These are phyloP conservation scores for Serinus canaria DNA, from an alignment of 2,113 vertebrate genomes.

Conservation along the genomic window DNA sequence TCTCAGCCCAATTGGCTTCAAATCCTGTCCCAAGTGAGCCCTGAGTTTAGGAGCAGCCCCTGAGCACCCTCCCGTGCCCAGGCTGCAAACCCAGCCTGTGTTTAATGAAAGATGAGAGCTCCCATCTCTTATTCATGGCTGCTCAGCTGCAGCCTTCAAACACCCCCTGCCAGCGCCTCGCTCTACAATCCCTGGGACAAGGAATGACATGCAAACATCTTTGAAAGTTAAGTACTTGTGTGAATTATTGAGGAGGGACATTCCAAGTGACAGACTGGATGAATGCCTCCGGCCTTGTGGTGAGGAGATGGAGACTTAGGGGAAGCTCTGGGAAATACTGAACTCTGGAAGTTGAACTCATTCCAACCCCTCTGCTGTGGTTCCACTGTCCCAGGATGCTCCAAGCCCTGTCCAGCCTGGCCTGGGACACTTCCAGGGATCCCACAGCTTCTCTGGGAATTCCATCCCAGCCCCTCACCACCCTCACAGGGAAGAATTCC, in stretches of 20 bases:
- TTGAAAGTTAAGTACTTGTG: slow-evolving; percentile 55
- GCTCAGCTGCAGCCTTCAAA: slow-evolving; percentile 40
- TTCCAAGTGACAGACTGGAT: slow-evolving; percentile 9
- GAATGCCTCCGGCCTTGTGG: background rate
- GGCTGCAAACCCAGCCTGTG: background rate
- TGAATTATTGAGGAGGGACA: slow-evolving; percentile 66
- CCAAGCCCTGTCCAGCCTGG: rapidly evolving
- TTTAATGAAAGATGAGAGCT: slow-evolving; percentile 32
- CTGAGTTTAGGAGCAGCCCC: background rate
- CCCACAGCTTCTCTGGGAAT: background rate
- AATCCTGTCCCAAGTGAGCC: background rate
- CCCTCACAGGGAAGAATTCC: background rate
- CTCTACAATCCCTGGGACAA: slow-evolving; percentile 54
- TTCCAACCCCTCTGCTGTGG: background rate
- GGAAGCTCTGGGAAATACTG: background rate
- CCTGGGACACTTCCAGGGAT: background rate
- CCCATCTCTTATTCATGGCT: slow-evolving; percentile 56
- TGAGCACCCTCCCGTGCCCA: background rate
- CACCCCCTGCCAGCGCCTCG: background rate
- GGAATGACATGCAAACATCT: slow-evolving; percentile 51
- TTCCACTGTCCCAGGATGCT: rapidly evolving
- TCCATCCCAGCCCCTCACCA: background rate
- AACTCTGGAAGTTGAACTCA: background rate
- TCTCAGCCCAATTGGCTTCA: rapidly evolving
- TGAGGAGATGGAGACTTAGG: background rate